A percentile compares a stretch with the other conserved stretches of the same genome.
phyloP scores from a whole-genome alignment of 2,888 invertebrate genomes.

The Ephialtes manifestator region DNA sequence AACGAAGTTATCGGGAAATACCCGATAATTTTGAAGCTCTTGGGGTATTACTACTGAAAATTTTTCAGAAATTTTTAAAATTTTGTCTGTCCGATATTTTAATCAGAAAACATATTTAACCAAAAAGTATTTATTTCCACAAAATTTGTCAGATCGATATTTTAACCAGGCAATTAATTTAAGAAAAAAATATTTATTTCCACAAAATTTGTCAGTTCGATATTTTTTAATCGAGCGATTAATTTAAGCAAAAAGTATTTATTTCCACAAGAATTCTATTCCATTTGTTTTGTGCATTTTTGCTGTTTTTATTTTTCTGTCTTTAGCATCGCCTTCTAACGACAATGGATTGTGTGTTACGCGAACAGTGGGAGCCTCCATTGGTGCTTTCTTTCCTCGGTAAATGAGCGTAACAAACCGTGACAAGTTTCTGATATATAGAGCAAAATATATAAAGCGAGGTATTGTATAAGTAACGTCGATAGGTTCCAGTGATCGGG shows the following conservation, averaged over 20 bases:
- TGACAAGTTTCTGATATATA: slow-evolving; percentile 31
- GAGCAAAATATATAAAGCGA: not conserved
- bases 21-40: no score
- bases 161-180: not conserved
- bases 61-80: no score
- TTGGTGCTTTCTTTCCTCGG: slow-evolving; percentile 44
- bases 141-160: not conserved
- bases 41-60: no score
- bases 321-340: not conserved
- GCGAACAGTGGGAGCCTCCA: slow-evolving; percentile 2
- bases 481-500: slow-evolving; percentile 42
- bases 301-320: not conserved
- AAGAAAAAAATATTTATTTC: no score
- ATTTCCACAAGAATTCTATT: not conserved
- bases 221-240: not conserved
- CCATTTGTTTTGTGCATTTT: not conserved
- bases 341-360: slow-evolving; percentile 29
- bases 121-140: no score
- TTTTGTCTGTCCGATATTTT: no score
- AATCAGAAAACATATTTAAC: no score
- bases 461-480: slow-evolving; percentile 44
- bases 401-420: slow-evolving; percentile 51
- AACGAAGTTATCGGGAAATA: no score
- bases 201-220: not conserved
- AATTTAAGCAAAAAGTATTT: not conserved